phyloP scores from a whole-genome alignment of 2,888 invertebrate genomes.

The Caenorhabditis panamensis region DNA sequence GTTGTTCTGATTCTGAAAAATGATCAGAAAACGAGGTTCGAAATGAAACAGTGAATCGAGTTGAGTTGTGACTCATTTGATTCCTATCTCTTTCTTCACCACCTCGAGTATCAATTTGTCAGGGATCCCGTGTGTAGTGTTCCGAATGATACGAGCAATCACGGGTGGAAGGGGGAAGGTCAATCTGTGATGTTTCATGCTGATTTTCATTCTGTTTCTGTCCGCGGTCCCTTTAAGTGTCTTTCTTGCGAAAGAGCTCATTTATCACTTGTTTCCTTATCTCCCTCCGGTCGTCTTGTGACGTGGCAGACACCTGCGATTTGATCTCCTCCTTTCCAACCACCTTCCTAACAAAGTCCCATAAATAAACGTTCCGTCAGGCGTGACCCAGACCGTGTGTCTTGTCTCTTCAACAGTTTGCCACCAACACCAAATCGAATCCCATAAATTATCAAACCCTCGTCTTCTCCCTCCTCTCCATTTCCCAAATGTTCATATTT shows the following conservation, averaged over 20 bases:
- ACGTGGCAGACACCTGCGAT: slow-evolving; percentile 28
- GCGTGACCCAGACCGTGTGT: slow-evolving; percentile 46
- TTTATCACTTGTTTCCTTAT: no score
- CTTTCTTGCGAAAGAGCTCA: no score
- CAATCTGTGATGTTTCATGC: no score
- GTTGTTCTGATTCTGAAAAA: no score
- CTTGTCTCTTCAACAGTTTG: background rate
- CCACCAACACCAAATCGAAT: background rate
- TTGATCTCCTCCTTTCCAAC: slow-evolving; percentile 26
- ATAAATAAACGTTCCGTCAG: slow-evolving; percentile 51
- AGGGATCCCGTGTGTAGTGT: no score
- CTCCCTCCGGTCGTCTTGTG: background rate
- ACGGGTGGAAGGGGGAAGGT: no score
- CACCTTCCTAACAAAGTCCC: slow-evolving; percentile 49
- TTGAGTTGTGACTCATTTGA: background rate
- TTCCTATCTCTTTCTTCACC: background rate
- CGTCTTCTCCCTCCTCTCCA: slow-evolving; percentile 7
- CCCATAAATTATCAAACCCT: slow-evolving; percentile 34
- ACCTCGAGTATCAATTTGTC: slow-evolving; percentile 1
- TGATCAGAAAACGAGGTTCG: background rate
- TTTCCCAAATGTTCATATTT: slow-evolving; percentile 41
- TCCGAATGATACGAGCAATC: no score
- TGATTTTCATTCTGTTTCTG: no score
- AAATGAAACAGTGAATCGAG: background rate
- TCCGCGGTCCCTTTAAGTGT: no score